Conservation (phyloP, 1,140 invertebrate genomes). For the Anoplophora glabripennis region DNA sequence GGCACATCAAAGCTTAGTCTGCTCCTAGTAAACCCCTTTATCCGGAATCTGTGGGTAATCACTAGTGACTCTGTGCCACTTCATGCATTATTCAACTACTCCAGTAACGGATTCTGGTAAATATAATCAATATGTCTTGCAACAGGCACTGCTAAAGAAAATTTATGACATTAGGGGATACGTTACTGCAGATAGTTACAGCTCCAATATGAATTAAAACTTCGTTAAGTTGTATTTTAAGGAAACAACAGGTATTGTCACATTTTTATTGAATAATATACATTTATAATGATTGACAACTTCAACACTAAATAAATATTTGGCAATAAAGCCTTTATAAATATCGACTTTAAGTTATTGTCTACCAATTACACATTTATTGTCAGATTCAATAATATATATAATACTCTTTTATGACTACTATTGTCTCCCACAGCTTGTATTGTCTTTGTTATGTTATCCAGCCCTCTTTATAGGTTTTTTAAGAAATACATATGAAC, state of each 20-base stretch:
- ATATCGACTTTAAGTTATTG: constrained; percentile 8
- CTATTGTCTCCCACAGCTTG: constrained; percentile 24
- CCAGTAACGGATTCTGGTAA: too few species aligned
- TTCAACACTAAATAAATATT: constrained; percentile 10
- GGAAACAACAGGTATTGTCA: not conserved
- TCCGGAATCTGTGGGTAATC: too few species aligned
- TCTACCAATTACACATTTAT: constrained; percentile 11
- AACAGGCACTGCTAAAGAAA: too few species aligned
- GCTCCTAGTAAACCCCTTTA: too few species aligned
- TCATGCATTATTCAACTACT: too few species aligned
- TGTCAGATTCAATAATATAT: constrained; percentile 2
- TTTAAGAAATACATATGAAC: not conserved
- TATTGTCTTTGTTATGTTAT: constrained; percentile 17
- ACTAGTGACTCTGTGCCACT: too few species aligned
- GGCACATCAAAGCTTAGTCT: too few species aligned
- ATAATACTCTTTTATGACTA: constrained; percentile 3
- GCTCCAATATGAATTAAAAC: too few species aligned
- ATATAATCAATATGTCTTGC: too few species aligned
- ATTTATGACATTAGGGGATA: too few species aligned
- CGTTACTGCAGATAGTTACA: too few species aligned
- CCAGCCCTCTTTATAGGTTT: constrained; percentile 21
- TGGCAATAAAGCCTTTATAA: constrained; percentile 1
- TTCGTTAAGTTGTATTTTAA: too few species aligned
- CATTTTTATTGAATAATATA: constrained; percentile 19
- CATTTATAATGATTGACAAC: not conserved